Evolutionary conservation across 2,797 vertebrate genomes (phyloP), one percentile per base, ranked within the genome.

Genomic region (Scomberomorus guttatus): DNA sequence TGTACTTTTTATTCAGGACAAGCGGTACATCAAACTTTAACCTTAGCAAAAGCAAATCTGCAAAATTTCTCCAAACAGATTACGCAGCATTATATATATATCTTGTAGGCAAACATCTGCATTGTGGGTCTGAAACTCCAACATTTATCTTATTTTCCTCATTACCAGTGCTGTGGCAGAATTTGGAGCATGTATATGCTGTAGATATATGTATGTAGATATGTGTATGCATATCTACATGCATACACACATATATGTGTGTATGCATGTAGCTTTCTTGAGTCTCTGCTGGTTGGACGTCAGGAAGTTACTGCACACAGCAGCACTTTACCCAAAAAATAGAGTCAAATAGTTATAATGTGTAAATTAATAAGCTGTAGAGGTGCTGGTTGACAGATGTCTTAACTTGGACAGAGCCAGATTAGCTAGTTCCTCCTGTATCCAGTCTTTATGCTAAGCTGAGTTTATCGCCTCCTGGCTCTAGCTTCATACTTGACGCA

Each of bases 1-100:
- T 70, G 12, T 9, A 2, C 11, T 29, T 69, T 61, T 67, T 76
- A 66, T 80, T 68, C 27, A 70, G 71, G 27, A 62, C 57, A 72
- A 32, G 66, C 48, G 63, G 12, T 34, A 6, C 0, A 18, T 44
- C 39, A 70, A 27, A 68, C 24, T 15, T 24, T 3, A 64, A 8
- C 44, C 37, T 68, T 25, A 44, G 69, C 50, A 76, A 64, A 70
- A n/a, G 34, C 51, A 65, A 15, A 60, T 63, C 3, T 63, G 5
- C 37, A 3, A 46, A 55, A 27, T 27, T 48, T 44, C n/a, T 54
- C 32, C 20, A 60, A 32, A 61, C 17, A 18, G 1, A 72, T 64
- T 12, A 24, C 24, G 46, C n/a, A 57, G 12, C n/a, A 75, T 22
- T 11, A 39, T 65, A n/a, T 58, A 62, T 20, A 60, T 66, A 70